A percentile compares a stretch with the other conserved stretches of the same genome.
Conservation (phyloP, 2,888 invertebrate species). For the Neocrepidodera transversa region DNA sequence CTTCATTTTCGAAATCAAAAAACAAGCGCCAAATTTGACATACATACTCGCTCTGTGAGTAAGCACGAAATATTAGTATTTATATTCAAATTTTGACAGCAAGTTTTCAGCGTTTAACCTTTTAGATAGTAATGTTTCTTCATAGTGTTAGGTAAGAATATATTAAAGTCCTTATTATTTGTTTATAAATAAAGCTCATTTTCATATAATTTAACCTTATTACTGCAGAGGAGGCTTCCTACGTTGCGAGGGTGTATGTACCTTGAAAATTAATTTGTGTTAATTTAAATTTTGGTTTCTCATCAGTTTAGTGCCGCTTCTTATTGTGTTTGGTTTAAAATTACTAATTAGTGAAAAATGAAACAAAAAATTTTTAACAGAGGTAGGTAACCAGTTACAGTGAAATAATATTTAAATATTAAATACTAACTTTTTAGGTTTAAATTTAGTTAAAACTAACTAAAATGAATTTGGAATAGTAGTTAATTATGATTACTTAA, state of each 20-base stretch:
- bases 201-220: constrained; percentile 9
- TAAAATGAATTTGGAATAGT: no score
- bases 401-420: no score
- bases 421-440: no score
- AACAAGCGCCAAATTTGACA: neutral
- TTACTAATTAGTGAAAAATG: neutral
- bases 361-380: constrained; percentile 16
- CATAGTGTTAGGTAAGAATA: constrained; percentile 3
- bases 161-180: neutral
- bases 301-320: constrained; percentile 9
- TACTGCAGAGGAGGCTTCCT: constrained; percentile 31
- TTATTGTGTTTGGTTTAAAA: constrained; percentile 1
- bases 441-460: no score
- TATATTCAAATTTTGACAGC: neutral
- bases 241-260: constrained; percentile 33
- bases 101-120: neutral
- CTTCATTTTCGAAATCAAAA: neutral
- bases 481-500: no score
- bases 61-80: neutral
- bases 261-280: constrained; percentile 33
- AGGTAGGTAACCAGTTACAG: neutral
- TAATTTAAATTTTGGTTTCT: constrained; percentile 24
- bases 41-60: neutral
- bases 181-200: constrained; percentile 1
- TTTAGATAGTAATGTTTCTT: neutral